Percentiles rank a stretch among this genome's conserved stretches.
Conservation (phyloP, 2,888 invertebrate species). For the Apeira syringaria region DNA sequence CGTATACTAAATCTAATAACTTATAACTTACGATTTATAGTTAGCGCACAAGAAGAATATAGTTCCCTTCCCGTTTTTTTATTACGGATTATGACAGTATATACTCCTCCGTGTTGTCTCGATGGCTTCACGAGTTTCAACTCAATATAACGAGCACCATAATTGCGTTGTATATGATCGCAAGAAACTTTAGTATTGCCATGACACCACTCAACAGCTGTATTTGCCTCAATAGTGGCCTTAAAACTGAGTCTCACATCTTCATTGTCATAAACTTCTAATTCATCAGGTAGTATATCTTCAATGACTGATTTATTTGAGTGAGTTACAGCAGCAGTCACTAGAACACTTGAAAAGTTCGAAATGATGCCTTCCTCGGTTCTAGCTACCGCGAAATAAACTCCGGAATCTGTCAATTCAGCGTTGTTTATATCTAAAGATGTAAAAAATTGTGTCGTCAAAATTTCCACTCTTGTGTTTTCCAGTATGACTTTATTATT, state of each 20-base stretch:
- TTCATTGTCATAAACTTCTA: constrained; percentile 34
- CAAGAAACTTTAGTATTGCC: too few species aligned
- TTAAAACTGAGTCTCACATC: constrained; percentile 36
- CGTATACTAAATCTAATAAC: too few species aligned
- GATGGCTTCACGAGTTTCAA: constrained; percentile 27
- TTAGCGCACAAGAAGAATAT: constrained; percentile 23
- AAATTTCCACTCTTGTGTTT: constrained; percentile 28
- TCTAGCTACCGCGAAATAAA: constrained; percentile 38
- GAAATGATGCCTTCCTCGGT: constrained; percentile 34
- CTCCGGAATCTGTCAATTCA: constrained; percentile 36
- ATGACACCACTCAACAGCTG: constrained; percentile 33
- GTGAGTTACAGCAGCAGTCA: too few species aligned
- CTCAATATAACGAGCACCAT: constrained; percentile 35
- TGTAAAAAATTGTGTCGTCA: constrained; percentile 15
- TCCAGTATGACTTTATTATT: constrained; percentile 28
- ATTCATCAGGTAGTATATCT: constrained; percentile 34
- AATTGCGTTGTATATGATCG: constrained; percentile 25
- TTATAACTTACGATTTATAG: constrained; percentile 36
- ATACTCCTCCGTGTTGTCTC: constrained; percentile 30
- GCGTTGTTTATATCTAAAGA: constrained; percentile 29
- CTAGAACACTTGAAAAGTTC: constrained; percentile 37
- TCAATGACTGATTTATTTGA: constrained; percentile 33
- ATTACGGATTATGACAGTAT: constrained; percentile 30
- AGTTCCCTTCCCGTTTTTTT: constrained; percentile 21
- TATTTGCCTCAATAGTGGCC: constrained; percentile 28